Conservation (phyloP, 2,113 vertebrate species). For the Cisticola juncidis region DNA sequence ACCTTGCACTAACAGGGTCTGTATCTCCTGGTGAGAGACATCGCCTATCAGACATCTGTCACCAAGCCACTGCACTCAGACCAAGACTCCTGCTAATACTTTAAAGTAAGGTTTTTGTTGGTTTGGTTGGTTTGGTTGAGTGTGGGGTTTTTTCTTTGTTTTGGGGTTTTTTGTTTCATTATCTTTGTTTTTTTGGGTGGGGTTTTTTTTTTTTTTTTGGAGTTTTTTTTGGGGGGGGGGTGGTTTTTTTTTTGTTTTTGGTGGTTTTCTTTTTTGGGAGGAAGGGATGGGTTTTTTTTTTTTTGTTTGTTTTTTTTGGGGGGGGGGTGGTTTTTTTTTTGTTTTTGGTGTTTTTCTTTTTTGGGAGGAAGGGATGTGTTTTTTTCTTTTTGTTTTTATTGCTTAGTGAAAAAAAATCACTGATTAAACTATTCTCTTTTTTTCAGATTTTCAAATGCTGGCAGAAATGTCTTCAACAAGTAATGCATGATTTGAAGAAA, state of each 20-base stretch:
- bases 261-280: too few species aligned
- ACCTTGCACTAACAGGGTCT: background rate
- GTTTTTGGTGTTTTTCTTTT: background rate
- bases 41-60: background rate
- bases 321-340: background rate
- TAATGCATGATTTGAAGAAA: background rate
- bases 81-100: background rate
- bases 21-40: background rate
- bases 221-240: background rate
- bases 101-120: fast-evolving
- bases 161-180: too few species aligned
- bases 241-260: background rate
- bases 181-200: too few species aligned
- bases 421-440: background rate
- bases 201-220: background rate
- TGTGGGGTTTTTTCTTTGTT: too few species aligned
- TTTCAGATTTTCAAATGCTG: background rate
- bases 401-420: background rate
- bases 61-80: background rate
- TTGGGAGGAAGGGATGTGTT: fast-evolving
- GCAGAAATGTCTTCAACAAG: background rate
- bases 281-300: fast-evolving
- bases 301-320: background rate
- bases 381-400: background rate
- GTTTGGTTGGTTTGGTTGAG: background rate